Evolutionary conservation across 2,888 invertebrate species (phyloP).

Genomic region (Ichneumon xanthorius): DNA sequence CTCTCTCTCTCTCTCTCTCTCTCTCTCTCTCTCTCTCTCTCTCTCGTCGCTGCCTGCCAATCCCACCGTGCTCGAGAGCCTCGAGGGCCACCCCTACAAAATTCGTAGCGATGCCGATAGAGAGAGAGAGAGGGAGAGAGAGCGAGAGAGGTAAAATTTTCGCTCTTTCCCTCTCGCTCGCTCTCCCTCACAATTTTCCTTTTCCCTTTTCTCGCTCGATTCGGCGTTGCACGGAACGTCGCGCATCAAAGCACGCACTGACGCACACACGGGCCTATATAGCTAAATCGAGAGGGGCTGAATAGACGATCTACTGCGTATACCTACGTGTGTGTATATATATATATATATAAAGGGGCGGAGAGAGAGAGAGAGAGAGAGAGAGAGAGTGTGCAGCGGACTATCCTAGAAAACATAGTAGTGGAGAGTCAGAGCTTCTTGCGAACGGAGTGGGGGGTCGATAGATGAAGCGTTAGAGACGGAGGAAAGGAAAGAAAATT

Average conservation of each 20-base stretch:
- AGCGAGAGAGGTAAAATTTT: conserved; percentile 33
- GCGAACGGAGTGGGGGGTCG: conserved; percentile 7
- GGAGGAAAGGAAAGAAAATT: conserved; percentile 37
- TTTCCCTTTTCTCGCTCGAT: conserved; percentile 35
- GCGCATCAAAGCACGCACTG: conserved; percentile 44
- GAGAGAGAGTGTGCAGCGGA: conserved; percentile 26
- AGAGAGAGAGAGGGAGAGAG: conserved; percentile 27
- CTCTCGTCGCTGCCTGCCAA: conserved; percentile 29
- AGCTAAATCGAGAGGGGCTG: conserved; percentile 37
- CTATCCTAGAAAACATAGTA: conserved; percentile 30
- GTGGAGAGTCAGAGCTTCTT: not conserved
- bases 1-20: conserved; percentile 37
- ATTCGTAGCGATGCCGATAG: conserved; percentile 25
- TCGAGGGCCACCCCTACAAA: conserved; percentile 56
- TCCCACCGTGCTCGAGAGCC: conserved; percentile 32
- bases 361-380: conserved; percentile 4
- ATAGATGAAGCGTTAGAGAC: not conserved
- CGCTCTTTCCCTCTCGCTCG: conserved; percentile 39
- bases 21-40: not conserved
- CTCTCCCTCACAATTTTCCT: conserved; percentile 33
- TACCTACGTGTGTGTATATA: no score
- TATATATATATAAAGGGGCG: not conserved
- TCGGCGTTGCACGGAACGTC: conserved; percentile 53
- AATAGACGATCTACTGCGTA: conserved; percentile 11
- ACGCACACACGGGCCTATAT: conserved; percentile 50